phyloP scores from a whole-genome alignment of 2,113 vertebrate genomes.

The Pandion haliaetus region DNA sequence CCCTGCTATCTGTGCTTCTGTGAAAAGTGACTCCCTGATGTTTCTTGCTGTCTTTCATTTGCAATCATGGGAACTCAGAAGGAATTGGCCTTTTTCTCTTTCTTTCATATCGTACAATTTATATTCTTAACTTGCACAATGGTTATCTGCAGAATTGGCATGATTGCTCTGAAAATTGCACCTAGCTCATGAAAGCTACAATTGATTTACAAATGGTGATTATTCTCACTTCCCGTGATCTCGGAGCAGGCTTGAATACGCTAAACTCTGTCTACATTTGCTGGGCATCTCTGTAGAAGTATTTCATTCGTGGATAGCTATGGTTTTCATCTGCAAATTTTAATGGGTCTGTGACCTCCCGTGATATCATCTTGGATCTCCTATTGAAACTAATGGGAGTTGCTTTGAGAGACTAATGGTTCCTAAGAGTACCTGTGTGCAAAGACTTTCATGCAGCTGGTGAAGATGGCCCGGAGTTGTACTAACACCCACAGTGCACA shows the following conservation, averaged over 20 bases:
- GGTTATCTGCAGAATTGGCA: conserved; percentile 9
- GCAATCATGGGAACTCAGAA: neutral
- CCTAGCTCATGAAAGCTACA: conserved; percentile 1
- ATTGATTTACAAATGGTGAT: neutral
- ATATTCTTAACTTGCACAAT: conserved; percentile 3
- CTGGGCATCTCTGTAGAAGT: neutral
- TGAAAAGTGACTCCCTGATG: neutral
- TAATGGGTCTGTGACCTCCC: neutral
- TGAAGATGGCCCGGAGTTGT: neutral
- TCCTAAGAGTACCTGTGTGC: neutral
- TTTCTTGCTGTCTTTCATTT: conserved; percentile 27
- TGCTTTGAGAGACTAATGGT: neutral
- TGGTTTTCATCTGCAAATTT: neutral
- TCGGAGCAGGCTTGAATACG: neutral
- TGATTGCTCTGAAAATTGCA: conserved; percentile 17
- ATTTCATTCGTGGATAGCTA: neutral
- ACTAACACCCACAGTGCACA: neutral
- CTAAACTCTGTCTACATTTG: neutral
- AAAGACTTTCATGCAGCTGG: neutral
- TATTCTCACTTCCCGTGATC: neutral
- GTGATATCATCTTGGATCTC: neutral
- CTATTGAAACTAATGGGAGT: neutral
- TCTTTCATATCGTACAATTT: conserved; percentile 13
- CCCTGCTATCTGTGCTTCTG: neutral
- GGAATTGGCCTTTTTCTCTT: conserved; percentile 4